phyloP scores from a whole-genome alignment of 2,113 vertebrate genomes.

The Menura novaehollandiae region DNA sequence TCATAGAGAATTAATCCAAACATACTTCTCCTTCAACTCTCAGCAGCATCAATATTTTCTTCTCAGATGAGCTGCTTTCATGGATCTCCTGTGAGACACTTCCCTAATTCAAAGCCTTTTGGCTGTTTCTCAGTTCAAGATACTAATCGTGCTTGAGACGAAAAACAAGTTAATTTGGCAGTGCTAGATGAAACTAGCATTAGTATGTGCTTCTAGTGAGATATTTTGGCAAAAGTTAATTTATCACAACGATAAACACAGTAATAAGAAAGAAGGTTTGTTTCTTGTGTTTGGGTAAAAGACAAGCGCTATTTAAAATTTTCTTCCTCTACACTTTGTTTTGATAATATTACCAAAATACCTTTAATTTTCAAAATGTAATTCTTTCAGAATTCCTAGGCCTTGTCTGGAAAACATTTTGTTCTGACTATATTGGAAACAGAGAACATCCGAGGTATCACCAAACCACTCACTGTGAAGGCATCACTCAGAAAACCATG shows the following conservation, averaged over 20 bases:
- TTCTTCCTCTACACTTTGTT: background rate
- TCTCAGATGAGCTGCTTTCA: constrained; percentile 29
- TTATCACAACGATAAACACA: background rate
- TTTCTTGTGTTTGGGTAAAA: background rate
- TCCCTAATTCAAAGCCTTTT: constrained; percentile 31
- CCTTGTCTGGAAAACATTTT: background rate
- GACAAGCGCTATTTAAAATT: background rate
- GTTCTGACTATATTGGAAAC: background rate
- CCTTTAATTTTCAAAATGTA: background rate
- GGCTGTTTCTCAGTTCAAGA: constrained; percentile 11
- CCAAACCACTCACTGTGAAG: background rate
- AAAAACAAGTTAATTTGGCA: constrained; percentile 39
- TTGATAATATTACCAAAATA: background rate
- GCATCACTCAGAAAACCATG: background rate
- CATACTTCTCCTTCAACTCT: background rate
- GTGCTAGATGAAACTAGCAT: background rate
- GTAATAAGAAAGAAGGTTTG: background rate
- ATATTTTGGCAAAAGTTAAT: background rate
- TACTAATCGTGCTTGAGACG: constrained; percentile 22
- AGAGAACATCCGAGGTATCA: background rate
- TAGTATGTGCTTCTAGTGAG: background rate
- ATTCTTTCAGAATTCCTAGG: background rate
- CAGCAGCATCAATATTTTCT: constrained; percentile 16
- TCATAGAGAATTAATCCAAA: background rate
- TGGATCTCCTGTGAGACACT: background rate